Percentiles rank a stretch among this genome's conserved stretches.
Evolutionary conservation across 2,113 vertebrate species (phyloP).

Genomic region (Hiodon tergisus): DNA sequence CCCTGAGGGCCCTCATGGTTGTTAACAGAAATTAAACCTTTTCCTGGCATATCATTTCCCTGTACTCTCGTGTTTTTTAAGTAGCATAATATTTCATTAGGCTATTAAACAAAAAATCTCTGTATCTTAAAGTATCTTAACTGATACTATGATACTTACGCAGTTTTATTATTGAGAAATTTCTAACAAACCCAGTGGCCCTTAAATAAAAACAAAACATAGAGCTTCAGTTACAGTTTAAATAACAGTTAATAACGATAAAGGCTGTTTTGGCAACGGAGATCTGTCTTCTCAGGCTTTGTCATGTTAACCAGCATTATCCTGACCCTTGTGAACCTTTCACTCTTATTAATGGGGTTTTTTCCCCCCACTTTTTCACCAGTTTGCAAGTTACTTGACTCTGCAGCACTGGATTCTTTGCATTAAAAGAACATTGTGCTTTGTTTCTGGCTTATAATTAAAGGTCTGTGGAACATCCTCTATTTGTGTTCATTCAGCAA

Average conservation of each 20-base stretch:
- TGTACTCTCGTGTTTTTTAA: too few relatives aligned
- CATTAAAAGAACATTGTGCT: constrained; percentile 13
- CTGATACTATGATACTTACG: not conserved
- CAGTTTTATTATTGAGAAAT: too few relatives aligned
- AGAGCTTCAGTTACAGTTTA: not conserved
- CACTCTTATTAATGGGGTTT: constrained; percentile 16
- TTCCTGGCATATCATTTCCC: not conserved
- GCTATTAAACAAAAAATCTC: too few relatives aligned
- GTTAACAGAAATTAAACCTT: not conserved
- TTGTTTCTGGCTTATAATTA: constrained; percentile 11
- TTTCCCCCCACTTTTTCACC: not conserved
- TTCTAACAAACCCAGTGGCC: too few relatives aligned
- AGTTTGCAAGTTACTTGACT: not conserved
- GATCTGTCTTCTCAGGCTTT: constrained; percentile 18
- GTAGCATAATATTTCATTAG: too few relatives aligned
- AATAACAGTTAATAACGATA: not conserved
- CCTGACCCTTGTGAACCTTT: constrained; percentile 26
- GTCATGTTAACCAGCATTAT: constrained; percentile 36
- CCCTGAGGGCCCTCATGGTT: constrained; percentile 32
- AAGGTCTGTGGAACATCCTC: not conserved
- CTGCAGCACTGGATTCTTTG: constrained; percentile 18
- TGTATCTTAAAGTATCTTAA: not conserved
- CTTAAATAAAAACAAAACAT: not conserved
- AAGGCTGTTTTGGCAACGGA: not conserved
- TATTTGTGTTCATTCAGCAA: not conserved